Evolutionary conservation across 2,797 vertebrate genomes (phyloP).

Genomic region (Enteromius afrohamiltoni): DNA sequence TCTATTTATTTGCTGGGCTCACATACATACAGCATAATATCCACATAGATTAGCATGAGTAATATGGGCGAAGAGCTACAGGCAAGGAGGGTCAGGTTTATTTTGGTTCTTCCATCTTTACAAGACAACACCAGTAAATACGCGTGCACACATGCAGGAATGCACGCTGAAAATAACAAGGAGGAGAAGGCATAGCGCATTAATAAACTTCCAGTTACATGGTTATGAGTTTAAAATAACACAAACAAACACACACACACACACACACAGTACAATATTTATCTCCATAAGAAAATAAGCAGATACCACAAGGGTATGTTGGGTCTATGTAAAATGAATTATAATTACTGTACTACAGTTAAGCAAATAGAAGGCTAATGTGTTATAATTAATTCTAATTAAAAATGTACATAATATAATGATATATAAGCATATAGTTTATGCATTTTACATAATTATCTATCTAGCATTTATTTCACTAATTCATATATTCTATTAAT

Average conservation of each 20-base stretch:
- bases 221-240: background rate
- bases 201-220: conserved; percentile 8
- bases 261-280: background rate
- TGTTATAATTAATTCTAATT: background rate
- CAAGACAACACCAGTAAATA: conserved; percentile 19
- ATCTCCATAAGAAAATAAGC: background rate
- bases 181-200: background rate
- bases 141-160: background rate
- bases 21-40: conserved; percentile 62
- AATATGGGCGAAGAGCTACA: conserved; percentile 55
- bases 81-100: conserved; percentile 58
- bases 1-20: background rate
- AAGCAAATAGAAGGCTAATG: background rate
- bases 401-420: background rate
- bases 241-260: background rate
- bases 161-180: background rate
- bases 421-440: background rate
- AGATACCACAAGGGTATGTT: background rate
- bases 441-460: background rate
- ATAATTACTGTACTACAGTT: background rate
- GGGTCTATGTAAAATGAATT: background rate
- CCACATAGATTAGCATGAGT: conserved; percentile 71
- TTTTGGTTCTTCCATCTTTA: conserved; percentile 53
- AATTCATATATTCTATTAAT: background rate
- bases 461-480: background rate